These are phyloP conservation scores for Lasioglossum pauxillum DNA, from an alignment of 2,888 invertebrate genomes.

Conservation along the genomic window DNA sequence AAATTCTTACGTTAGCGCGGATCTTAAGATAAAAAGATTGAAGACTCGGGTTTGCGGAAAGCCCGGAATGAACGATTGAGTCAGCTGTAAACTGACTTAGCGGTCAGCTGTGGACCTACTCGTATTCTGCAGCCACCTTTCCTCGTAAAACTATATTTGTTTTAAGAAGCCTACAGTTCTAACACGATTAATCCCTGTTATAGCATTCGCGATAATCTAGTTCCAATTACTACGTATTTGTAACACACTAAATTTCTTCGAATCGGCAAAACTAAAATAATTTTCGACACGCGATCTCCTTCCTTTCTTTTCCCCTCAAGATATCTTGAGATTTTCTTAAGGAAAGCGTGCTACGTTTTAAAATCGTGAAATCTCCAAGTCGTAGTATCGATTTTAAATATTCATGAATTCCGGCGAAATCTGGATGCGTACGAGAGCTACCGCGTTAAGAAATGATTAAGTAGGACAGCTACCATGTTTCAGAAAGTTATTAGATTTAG, in stretches of 20 bases:
- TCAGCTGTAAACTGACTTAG: constrained; percentile 49
- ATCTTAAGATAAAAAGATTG: constrained; percentile 13
- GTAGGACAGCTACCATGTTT: constrained; percentile 35
- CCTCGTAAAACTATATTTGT: constrained; percentile 46
- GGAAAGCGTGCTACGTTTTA: not conserved
- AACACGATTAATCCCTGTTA: constrained; percentile 14
- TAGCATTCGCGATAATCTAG: not conserved
- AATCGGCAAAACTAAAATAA: not conserved
- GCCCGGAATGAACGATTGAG: constrained; percentile 49
- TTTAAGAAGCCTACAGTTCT: constrained; percentile 23
- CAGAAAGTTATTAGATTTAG: constrained; percentile 48
- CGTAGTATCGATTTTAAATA: constrained; percentile 42
- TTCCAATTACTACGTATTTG: not conserved
- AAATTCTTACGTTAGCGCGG: not conserved
- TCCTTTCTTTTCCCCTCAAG: not conserved
- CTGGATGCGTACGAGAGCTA: constrained; percentile 7
- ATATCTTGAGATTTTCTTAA: not conserved
- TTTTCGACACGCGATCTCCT: not conserved
- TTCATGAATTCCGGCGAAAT: constrained; percentile 47
- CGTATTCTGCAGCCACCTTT: constrained; percentile 29
- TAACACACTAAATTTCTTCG: not conserved
- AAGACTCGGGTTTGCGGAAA: constrained; percentile 31
- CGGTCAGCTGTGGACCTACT: constrained; percentile 41
- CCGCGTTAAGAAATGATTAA: constrained; percentile 42
- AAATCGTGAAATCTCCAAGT: not conserved